phyloP scores from a whole-genome alignment of 2,797 vertebrate species.

The Hybognathus amarus region DNA sequence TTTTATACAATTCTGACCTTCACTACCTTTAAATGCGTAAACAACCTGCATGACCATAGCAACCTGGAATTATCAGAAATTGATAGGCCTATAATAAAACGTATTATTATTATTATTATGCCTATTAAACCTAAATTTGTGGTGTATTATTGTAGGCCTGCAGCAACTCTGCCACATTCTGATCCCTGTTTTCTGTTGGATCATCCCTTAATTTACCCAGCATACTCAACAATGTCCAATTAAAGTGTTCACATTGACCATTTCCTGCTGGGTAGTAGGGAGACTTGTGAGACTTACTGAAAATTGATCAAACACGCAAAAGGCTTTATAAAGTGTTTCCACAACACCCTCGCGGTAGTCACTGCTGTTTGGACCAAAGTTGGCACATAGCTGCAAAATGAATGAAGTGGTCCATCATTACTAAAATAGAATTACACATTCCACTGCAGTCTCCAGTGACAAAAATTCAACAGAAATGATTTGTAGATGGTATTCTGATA shows the following conservation, averaged over 20 bases:
- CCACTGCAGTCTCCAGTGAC: not conserved
- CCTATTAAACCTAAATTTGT: too few species aligned
- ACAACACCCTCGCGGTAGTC: not conserved
- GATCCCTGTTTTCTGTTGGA: not conserved
- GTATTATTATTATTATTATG: too few species aligned
- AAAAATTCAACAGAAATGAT: not conserved
- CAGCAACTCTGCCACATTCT: not conserved
- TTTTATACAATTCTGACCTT: too few species aligned
- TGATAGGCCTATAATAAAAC: too few species aligned
- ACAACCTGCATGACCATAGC: too few species aligned
- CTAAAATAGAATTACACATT: not conserved
- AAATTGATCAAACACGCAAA: constrained; percentile 3
- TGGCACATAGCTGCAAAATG: not conserved
- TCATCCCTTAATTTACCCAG: not conserved
- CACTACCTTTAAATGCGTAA: too few species aligned
- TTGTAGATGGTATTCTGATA: not conserved
- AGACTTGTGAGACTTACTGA: constrained; percentile 1
- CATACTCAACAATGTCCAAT: not conserved
- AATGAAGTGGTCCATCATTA: not conserved
- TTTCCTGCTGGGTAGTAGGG: not conserved
- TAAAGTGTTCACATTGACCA: not conserved
- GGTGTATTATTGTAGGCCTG: not conserved
- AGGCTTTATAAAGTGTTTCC: constrained; percentile 11
- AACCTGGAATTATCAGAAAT: too few species aligned
- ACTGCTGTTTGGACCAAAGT: not conserved